phyloP scores from a whole-genome alignment of 2,797 vertebrate species.

The Ispidina lecontei region DNA sequence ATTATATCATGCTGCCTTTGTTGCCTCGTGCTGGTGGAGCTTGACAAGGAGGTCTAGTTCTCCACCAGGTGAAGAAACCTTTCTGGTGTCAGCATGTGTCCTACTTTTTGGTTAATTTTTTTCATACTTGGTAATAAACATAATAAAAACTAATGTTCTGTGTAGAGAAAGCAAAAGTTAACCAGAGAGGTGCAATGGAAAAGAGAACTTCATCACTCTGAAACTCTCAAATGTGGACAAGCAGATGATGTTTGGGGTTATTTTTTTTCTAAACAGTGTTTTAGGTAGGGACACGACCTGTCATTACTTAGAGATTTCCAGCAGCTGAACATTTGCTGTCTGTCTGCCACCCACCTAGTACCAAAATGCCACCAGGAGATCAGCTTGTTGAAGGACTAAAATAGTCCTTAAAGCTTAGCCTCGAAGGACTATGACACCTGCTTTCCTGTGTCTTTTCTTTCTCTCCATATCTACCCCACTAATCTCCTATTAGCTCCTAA shows the following conservation, averaged over 20 bases:
- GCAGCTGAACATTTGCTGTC: constrained; percentile 61
- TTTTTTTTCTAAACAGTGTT: neutral
- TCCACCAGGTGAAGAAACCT: neutral
- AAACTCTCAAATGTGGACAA: neutral
- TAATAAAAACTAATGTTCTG: neutral
- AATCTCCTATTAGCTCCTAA: constrained; percentile 68
- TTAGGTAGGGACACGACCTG: constrained; percentile 43
- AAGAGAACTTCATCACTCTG: neutral
- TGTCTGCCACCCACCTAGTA: constrained; percentile 70
- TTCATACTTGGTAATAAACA: neutral
- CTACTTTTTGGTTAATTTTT: neutral
- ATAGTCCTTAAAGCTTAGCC: neutral
- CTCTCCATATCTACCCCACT: constrained; percentile 39
- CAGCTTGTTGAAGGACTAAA: neutral
- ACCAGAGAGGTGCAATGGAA: neutral
- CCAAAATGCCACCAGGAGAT: constrained; percentile 51
- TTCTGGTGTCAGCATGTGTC: neutral
- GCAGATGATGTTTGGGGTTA: neutral
- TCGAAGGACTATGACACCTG: constrained; percentile 51
- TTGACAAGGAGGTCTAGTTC: neutral
- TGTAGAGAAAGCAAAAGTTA: neutral
- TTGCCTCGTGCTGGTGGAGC: neutral
- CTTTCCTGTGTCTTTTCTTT: constrained; percentile 16
- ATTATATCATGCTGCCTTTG: fast-evolving
- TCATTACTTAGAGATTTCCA: constrained; percentile 49